phyloP scores from a whole-genome alignment of 2,797 vertebrate species.

The Ataeniobius toweri region DNA sequence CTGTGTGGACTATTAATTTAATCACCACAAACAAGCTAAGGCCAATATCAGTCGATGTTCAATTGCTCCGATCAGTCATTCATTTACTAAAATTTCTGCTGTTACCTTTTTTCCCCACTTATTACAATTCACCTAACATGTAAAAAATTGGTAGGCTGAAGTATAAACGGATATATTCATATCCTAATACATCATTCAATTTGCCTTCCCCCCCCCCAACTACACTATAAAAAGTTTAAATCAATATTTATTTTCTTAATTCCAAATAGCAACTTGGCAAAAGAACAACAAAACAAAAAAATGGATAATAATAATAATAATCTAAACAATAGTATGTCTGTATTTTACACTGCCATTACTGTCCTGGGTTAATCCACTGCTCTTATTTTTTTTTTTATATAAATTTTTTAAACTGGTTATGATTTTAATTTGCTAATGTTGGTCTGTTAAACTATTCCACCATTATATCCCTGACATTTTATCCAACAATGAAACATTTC shows the following conservation, averaged over 20 bases:
- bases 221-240: no score
- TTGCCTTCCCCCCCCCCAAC: background rate
- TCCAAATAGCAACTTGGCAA: background rate
- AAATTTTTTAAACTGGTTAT: background rate
- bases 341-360: background rate
- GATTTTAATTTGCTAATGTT: background rate
- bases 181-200: background rate
- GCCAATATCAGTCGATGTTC: background rate
- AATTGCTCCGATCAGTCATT: background rate
- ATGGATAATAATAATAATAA: no score
- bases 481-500: background rate
- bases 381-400: background rate
- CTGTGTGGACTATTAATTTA: background rate
- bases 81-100: background rate
- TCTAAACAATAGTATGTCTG: background rate
- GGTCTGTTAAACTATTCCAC: background rate
- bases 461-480: background rate
- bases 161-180: background rate
- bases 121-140: background rate
- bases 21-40: background rate
- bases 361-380: background rate
- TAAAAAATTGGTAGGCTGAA: background rate
- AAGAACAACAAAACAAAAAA: no score
- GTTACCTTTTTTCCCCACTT: background rate
- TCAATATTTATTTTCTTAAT: background rate